These are phyloP conservation scores for Microctonus aethiopoides DNA, from an alignment of 2,888 invertebrate genomes.

Conservation along the genomic window DNA sequence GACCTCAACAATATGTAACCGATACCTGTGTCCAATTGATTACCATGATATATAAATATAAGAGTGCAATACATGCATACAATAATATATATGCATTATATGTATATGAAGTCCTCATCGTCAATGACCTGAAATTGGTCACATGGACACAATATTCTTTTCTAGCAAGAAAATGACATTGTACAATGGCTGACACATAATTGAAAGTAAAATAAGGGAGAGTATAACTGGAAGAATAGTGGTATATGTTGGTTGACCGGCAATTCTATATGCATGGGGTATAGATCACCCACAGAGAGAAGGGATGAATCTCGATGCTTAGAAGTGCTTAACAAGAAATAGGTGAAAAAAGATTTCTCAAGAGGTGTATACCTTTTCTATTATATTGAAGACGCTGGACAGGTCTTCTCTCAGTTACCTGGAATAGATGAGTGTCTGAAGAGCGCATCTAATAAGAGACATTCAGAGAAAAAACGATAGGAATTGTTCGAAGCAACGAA, in stretches of 20 bases:
- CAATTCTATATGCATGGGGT: background rate
- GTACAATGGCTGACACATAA: constrained; percentile 2
- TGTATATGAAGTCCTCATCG: background rate
- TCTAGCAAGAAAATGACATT: background rate
- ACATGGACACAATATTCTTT: background rate
- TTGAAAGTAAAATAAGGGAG: background rate
- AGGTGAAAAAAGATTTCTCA: background rate
- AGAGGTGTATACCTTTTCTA: background rate
- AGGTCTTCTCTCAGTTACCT: background rate
- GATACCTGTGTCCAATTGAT: constrained; percentile 48
- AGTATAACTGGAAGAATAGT: background rate
- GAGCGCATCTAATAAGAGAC: constrained; percentile 3
- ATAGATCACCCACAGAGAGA: constrained; percentile 7
- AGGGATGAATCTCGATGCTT: background rate
- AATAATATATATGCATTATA: too few relatives aligned
- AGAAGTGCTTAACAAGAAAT: background rate
- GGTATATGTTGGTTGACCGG: constrained; percentile 18
- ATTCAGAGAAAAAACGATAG: constrained; percentile 26
- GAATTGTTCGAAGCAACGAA: constrained; percentile 21
- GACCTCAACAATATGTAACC: constrained; percentile 45
- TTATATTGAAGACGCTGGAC: background rate
- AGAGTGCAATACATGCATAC: too few relatives aligned
- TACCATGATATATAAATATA: too few relatives aligned
- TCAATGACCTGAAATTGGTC: background rate
- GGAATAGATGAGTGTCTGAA: background rate